Evolutionary conservation across 2,888 invertebrate species (phyloP), one percentile per base, ranked within the genome.

Genomic region (Penaeus monodon): DNA sequence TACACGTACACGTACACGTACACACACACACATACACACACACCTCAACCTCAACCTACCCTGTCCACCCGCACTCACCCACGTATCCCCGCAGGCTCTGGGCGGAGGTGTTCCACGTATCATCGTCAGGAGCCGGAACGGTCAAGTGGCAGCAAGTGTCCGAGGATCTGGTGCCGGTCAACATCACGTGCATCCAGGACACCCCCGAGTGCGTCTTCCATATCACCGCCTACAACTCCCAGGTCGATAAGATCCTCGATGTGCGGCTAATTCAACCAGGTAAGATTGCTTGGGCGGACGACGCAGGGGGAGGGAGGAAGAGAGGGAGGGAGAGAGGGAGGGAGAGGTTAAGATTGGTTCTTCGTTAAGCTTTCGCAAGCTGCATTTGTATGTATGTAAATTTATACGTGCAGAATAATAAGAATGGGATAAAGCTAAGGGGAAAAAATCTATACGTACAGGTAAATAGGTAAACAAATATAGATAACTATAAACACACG

Each of bases 71-170:
- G 29, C 73, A 3, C 73, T 73, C 73, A 38, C 33, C 38, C 73
- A 22, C 73, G 22, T 29, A 7, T 49, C 57, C 44, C 29, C 12
- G 2, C 94, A 97, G 99, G 94, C 94, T 99, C 92, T 99, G 99
- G 99, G 99, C 98, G 91, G 99, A 99, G 94, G 98, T 99, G 92
- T 99, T 98, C 93, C 97, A 98, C 93, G 98, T 99, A 92, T 97
- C 97, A 91, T 97, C 97, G 84, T 97, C 96, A 92, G 97, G 97
- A 90, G 96, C 96, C 90, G 97, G 97, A 92, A 96, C 96, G 76
- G 97, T 98, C 90, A 98, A 97, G 94, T 99, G 99, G 98, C 97
- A 98, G 94, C 97, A 98, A 93, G 97, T 99, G 91, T 98, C 98
- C 91, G 98, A 98, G 93, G 99, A 99, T 94, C 95, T 99, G 93